Percentiles rank a stretch among this genome's conserved stretches.
phyloP scores from a whole-genome alignment of 2,113 vertebrate genomes.

The Montifringilla adamsi region DNA sequence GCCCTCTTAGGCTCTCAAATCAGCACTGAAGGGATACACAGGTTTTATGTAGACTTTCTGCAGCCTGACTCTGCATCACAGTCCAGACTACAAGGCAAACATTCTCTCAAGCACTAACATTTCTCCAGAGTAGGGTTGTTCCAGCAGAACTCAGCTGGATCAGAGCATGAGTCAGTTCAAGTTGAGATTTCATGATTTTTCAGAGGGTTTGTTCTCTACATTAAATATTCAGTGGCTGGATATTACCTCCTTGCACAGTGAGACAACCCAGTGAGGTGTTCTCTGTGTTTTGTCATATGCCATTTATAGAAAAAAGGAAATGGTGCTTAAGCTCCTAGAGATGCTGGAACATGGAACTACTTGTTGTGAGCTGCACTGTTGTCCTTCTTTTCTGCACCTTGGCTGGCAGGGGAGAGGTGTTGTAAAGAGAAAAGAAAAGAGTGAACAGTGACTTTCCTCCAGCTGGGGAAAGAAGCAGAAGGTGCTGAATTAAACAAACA shows the following conservation, averaged over 20 bases:
- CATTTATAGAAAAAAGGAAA: background rate
- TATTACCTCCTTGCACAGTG: background rate
- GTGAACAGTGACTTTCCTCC: conserved; percentile 19
- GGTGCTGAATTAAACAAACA: conserved; percentile 55
- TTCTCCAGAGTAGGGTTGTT: background rate
- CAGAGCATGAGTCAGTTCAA: background rate
- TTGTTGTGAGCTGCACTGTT: background rate
- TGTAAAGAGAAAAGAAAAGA: conserved; percentile 21
- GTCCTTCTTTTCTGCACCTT: background rate
- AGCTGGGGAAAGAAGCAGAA: conserved; percentile 42
- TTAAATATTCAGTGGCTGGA: background rate
- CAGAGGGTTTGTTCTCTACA: background rate
- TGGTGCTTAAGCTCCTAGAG: background rate
- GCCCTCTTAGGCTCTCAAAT: background rate
- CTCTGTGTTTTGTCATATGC: background rate
- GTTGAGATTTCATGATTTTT: background rate
- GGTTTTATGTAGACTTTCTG: background rate
- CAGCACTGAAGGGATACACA: background rate
- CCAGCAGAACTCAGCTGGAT: background rate
- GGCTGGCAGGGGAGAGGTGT: background rate
- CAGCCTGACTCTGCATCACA: background rate
- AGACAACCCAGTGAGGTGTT: background rate
- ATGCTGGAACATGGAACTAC: background rate
- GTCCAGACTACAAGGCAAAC: background rate
- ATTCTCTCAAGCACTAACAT: background rate